These are phyloP conservation scores for Drosophila santomea DNA, from an alignment of 1,140 invertebrate species.

Conservation along the genomic window DNA sequence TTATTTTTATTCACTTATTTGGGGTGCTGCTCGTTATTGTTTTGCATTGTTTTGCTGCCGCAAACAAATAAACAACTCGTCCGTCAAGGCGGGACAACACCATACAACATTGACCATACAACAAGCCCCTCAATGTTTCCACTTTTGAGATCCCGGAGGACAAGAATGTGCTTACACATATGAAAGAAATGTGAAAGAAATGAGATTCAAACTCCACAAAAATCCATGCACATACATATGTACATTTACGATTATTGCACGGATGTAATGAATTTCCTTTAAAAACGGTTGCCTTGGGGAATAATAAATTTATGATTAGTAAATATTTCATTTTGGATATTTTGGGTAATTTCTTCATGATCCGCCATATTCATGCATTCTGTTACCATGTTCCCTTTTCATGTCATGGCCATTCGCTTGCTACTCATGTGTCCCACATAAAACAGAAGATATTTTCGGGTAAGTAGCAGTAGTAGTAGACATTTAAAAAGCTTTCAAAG, in stretches of 20 bases:
- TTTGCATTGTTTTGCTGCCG: constrained; percentile 49
- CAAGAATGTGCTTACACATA: not conserved
- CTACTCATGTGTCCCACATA: not conserved
- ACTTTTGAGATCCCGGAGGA: no score
- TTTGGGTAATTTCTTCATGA: not conserved
- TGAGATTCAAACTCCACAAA: not conserved
- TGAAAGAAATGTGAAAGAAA: not conserved
- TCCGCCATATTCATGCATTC: not conserved
- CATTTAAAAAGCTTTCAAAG: no score
- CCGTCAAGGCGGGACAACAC: constrained; percentile 36
- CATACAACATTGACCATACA: constrained; percentile 19
- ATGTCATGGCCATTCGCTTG: not conserved
- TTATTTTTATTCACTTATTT: constrained; percentile 32
- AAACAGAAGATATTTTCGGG: not conserved
- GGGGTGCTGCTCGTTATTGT: constrained; percentile 14
- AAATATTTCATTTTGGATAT: not conserved
- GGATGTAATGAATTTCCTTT: no score
- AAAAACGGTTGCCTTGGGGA: no score
- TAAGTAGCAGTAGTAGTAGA: not conserved
- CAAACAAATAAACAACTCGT: constrained; percentile 31
- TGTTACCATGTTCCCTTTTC: not conserved
- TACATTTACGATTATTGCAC: no score
- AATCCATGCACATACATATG: not conserved
- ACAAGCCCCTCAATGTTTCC: not conserved
- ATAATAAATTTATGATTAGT: no score